phyloP scores from a whole-genome alignment of 1,140 invertebrate genomes.

The Cyphomyrmex costatus region DNA sequence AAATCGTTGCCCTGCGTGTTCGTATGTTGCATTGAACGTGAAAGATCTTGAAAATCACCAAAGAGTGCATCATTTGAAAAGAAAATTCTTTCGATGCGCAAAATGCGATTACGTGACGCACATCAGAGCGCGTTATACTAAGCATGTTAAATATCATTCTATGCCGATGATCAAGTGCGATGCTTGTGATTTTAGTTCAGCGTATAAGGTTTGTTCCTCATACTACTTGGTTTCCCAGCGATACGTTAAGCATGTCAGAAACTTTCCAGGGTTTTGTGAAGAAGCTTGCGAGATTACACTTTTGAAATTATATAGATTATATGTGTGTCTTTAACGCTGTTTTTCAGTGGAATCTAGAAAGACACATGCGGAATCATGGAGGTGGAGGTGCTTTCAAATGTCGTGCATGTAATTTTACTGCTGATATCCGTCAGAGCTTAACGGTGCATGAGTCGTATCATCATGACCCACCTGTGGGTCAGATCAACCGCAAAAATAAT shows the following conservation, averaged over 20 bases:
- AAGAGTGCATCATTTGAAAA: constrained; percentile 85
- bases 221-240: constrained; percentile 46
- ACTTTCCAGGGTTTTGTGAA: constrained; percentile 19
- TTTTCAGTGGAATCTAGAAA: constrained; percentile 94
- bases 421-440: constrained; percentile 96
- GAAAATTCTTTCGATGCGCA: constrained; percentile 93
- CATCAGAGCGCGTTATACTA: constrained; percentile 95
- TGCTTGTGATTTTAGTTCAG: constrained; percentile 96
- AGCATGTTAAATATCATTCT: constrained; percentile 97
- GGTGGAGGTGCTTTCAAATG: constrained; percentile 94
- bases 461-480: constrained; percentile 92
- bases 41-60: constrained; percentile 82
- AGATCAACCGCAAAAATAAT: constrained; percentile 85
- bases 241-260: constrained; percentile 32
- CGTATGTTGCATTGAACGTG: constrained; percentile 71
- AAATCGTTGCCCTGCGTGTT: constrained; percentile 71
- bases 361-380: constrained; percentile 96
- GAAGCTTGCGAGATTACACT: constrained; percentile 47
- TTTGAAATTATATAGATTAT: constrained; percentile 51
- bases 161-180: constrained; percentile 98
- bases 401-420: constrained; percentile 95
- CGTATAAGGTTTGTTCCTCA: constrained; percentile 89
- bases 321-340: constrained; percentile 25
- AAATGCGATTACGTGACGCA: constrained; percentile 97
- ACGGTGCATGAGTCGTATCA: constrained; percentile 97